Conservation (phyloP, 1,140 invertebrate species). For the Drosophila yakuba region DNA sequence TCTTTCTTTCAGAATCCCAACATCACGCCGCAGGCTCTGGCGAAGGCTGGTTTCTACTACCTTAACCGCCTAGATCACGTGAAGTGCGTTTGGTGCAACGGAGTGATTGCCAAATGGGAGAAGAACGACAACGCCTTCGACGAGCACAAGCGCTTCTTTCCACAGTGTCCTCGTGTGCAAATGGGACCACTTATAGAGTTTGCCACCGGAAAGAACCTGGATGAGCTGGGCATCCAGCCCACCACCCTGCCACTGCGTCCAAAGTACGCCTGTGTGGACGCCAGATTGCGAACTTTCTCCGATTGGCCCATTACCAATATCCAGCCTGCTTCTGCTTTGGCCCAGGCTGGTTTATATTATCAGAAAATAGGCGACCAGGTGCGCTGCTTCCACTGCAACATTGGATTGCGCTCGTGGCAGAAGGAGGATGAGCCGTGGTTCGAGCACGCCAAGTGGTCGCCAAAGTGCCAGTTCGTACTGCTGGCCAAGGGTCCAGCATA, state of each 20-base stretch:
- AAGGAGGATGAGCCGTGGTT: conserved; percentile 93
- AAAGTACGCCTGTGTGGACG: conserved; percentile 87
- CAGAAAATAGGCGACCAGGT: conserved; percentile 89
- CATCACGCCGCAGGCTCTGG: conserved; percentile 89
- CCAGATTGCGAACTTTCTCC: conserved; percentile 88
- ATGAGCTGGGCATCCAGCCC: conserved; percentile 88
- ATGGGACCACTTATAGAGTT: conserved; percentile 79
- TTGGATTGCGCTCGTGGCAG: conserved; percentile 94
- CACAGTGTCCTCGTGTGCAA: conserved; percentile 87
- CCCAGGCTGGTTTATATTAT: conserved; percentile 92
- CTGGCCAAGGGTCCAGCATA: conserved; percentile 92
- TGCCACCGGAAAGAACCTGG: conserved; percentile 84
- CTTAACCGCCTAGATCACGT: conserved; percentile 87
- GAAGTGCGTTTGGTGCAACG: conserved; percentile 91
- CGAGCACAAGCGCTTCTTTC: conserved; percentile 91
- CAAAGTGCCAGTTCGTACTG: conserved; percentile 91
- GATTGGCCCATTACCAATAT: conserved; percentile 88
- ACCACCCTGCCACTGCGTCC: conserved; percentile 87
- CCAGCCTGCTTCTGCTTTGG: conserved; percentile 88
- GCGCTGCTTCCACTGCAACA: conserved; percentile 96
- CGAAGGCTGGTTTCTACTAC: conserved; percentile 89
- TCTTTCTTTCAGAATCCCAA: conserved; percentile 67
- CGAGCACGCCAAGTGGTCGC: conserved; percentile 96
- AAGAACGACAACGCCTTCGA: conserved; percentile 89
- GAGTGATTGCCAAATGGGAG: conserved; percentile 91